A percentile compares a stretch with the other conserved stretches of the same genome.
Conservation (phyloP, 2,888 invertebrate genomes). For the Thumatha senex region DNA sequence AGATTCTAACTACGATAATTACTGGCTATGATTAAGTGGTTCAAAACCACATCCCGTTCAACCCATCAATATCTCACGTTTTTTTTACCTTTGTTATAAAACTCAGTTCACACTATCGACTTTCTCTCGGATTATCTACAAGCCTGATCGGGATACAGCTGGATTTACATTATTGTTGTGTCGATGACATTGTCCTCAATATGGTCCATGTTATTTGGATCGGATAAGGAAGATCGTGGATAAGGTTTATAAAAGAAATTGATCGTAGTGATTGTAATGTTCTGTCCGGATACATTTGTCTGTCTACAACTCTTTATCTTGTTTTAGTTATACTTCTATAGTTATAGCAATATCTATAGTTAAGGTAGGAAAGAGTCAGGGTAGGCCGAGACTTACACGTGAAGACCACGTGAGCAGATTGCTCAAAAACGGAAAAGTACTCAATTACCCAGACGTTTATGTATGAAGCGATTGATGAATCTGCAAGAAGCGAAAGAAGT, state of each 20-base stretch:
- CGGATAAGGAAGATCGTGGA: slow-evolving; percentile 16
- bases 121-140: slow-evolving; percentile 24
- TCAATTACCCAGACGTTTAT: too few relatives aligned
- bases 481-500: too few relatives aligned
- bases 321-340: too few relatives aligned
- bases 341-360: too few relatives aligned
- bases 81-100: slow-evolving; percentile 6
- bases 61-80: slow-evolving; percentile 8
- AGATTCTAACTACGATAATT: slow-evolving; percentile 14
- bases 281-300: background rate
- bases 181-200: slow-evolving; percentile 26
- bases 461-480: too few relatives aligned
- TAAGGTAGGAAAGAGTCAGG: too few relatives aligned
- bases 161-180: slow-evolving; percentile 29
- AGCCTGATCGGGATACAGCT: slow-evolving; percentile 34
- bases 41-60: slow-evolving; percentile 9
- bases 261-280: background rate
- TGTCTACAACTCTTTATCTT: background rate
- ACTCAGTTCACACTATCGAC: slow-evolving; percentile 14
- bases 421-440: too few relatives aligned
- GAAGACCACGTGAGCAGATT: too few relatives aligned
- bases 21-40: background rate
- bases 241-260: slow-evolving; percentile 1
- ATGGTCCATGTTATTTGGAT: slow-evolving; percentile 21
- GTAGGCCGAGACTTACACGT: too few relatives aligned